A percentile compares a stretch with the other conserved stretches of the same genome.
These are phyloP conservation scores for Harpalus rubripes DNA, from an alignment of 2,888 invertebrate species.

Conservation along the genomic window DNA sequence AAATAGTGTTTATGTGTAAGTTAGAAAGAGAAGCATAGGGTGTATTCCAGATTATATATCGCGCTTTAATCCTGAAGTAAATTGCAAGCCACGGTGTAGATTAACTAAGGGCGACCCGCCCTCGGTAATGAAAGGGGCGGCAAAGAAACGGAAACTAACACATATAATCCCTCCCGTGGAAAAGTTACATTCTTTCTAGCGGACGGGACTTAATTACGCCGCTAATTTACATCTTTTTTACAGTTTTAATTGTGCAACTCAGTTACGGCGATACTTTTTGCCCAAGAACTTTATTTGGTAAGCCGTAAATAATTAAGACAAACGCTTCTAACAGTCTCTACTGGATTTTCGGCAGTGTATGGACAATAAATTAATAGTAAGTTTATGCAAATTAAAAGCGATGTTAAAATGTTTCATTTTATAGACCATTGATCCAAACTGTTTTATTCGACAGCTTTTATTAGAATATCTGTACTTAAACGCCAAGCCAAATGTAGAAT, in stretches of 20 bases:
- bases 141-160: constrained; percentile 55
- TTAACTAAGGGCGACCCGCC: constrained; percentile 69
- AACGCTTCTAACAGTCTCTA: constrained; percentile 25
- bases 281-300: constrained; percentile 59
- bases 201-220: constrained; percentile 59
- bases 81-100: constrained; percentile 70
- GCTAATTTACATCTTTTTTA: constrained; percentile 66
- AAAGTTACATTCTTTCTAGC: constrained; percentile 43
- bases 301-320: constrained; percentile 61
- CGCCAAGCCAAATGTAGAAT: too few species aligned
- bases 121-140: constrained; percentile 70
- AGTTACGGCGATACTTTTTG: constrained; percentile 39
- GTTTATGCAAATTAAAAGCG: too few species aligned
- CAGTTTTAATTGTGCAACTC: constrained; percentile 61
- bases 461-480: too few species aligned
- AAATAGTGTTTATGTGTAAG: background rate
- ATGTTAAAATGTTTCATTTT: too few species aligned
- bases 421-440: too few species aligned
- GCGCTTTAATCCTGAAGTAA: constrained; percentile 69
- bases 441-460: too few species aligned
- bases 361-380: background rate
- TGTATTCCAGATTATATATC: constrained; percentile 68
- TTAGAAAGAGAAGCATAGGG: background rate
- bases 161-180: constrained; percentile 40
- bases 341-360: background rate